Percentiles rank a stretch among this genome's conserved stretches.
Conservation (phyloP, 2,797 vertebrate genomes). For the Pangasius macronema region DNA sequence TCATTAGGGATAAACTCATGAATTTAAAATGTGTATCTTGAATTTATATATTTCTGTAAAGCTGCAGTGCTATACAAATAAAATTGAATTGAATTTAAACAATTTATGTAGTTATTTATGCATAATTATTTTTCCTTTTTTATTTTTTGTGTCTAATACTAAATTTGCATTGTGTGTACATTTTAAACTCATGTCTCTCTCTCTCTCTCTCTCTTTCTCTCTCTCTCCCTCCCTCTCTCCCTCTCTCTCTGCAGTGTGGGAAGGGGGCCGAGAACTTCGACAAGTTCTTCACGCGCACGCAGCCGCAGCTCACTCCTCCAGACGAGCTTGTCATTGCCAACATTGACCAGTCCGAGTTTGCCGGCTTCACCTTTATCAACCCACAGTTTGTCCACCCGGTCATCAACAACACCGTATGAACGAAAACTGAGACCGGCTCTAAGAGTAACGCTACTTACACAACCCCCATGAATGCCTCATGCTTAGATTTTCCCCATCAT, state of each 20-base stretch:
- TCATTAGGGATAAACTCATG: no score
- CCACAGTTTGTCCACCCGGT: slow-evolving; percentile 87
- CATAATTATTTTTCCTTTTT: neutral
- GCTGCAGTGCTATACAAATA: no score
- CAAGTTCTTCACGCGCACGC: slow-evolving; percentile 97
- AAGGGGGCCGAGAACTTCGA: slow-evolving; percentile 98
- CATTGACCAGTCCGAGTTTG: slow-evolving; percentile 97
- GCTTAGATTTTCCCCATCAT: slow-evolving; percentile 4
- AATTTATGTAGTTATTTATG: neutral
- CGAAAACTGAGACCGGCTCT: slow-evolving; percentile 26
- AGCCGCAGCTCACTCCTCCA: slow-evolving; percentile 92
- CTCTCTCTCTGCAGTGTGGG: slow-evolving; percentile 80
- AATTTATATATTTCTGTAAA: no score
- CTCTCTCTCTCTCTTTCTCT: neutral
- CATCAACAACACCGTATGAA: slow-evolving; percentile 76
- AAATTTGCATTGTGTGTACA: neutral
- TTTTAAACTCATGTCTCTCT: neutral
- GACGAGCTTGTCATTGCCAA: slow-evolving; percentile 98
- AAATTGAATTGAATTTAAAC: neutral
- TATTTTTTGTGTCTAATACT: neutral
- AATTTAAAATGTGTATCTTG: no score
- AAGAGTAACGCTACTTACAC: slow-evolving; percentile 31
- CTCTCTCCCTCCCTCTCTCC: slow-evolving; percentile 20
- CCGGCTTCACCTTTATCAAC: slow-evolving; percentile 95
- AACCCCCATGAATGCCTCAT: neutral